Base-by-base conservation (phyloP, 2,113 vertebrate species). In the Prochilodus magdalenae region DNA sequence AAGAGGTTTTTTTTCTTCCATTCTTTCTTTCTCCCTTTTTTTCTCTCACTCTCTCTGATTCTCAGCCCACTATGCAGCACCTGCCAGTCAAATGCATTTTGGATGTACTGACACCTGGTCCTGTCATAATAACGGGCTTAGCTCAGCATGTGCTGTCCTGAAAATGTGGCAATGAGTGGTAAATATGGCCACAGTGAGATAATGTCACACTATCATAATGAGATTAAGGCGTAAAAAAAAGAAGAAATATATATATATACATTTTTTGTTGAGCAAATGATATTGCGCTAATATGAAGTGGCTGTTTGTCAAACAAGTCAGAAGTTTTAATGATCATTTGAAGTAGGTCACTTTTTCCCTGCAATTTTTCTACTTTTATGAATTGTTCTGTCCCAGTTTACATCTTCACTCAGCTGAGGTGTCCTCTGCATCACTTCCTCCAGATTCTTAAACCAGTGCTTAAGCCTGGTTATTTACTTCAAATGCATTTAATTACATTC, bases 61-160 rank as follows among this genome's bases (percentile, higher is more conserved):
- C 76, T 67, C 12, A 36, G 29, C 75, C n/a, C 20, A 57, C 77
- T 83, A 70, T 77, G 18, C 40, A 69, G 74, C 89, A 90, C 89
- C 91, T 91, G 91, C 87, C 89, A 89, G 85, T 91, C 84, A 87
- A 81, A 74, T 73, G 77, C 29, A 20, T 75, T 80, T 62, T 62
- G 57, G 79, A 79, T 78, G 78, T 29, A 40, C 47, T 73, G 79
- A 81, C 78, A 79, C 75, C 73, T 81, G 75, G 82, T 84, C 78
- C 77, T 65, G 82, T 70, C 74, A 77, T 82, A 79, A 86, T 82
- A 84, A 84, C 44, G 33, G 60, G 59, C 57, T 84, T 77, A 77
- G 75, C 82, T 81, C 82, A 84, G 78, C 80, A 76, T 79, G 65
- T 70, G 62, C 59, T 27, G 55, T 72, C 75, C 84, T 81, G 74